Conservation (phyloP, 2,113 vertebrate species). For the Chloropsis hardwickii region DNA sequence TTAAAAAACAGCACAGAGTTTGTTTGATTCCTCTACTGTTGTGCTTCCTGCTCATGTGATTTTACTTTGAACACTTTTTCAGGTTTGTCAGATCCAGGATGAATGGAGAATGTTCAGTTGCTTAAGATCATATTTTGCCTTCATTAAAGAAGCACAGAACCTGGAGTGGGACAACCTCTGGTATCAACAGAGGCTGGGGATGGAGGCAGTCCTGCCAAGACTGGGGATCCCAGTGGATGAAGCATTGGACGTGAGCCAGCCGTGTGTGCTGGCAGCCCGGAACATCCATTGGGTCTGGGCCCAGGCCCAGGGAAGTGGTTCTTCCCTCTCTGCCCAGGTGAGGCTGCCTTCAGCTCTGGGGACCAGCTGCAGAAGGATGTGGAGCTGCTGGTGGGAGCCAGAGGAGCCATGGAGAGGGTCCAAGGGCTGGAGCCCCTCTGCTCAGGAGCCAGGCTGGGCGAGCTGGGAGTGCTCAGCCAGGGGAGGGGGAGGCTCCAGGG, state of each 20-base stretch:
- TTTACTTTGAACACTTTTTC: not conserved
- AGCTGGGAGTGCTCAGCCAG: not conserved
- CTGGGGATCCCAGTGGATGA: not conserved
- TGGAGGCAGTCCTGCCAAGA: not conserved
- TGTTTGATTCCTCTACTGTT: not conserved
- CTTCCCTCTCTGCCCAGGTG: not conserved
- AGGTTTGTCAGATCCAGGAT: not conserved
- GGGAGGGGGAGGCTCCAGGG: not conserved
- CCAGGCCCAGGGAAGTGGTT: not conserved
- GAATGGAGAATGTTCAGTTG: not conserved
- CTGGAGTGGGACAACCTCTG: too few species aligned
- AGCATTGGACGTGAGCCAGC: fast-evolving
- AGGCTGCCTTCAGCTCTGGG: not conserved
- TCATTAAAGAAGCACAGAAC: not conserved
- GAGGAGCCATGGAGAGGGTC: not conserved
- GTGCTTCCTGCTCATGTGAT: not conserved
- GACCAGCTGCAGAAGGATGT: not conserved
- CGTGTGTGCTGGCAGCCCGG: not conserved
- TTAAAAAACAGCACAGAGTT: not conserved
- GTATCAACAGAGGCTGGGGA: not conserved
- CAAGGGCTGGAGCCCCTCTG: not conserved
- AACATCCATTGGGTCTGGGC: fast-evolving
- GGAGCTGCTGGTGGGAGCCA: not conserved
- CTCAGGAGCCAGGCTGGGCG: not conserved
- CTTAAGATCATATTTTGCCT: not conserved